Evolutionary conservation across 2,797 vertebrate genomes (phyloP).

Genomic region (Ctenosaura bakeri): DNA sequence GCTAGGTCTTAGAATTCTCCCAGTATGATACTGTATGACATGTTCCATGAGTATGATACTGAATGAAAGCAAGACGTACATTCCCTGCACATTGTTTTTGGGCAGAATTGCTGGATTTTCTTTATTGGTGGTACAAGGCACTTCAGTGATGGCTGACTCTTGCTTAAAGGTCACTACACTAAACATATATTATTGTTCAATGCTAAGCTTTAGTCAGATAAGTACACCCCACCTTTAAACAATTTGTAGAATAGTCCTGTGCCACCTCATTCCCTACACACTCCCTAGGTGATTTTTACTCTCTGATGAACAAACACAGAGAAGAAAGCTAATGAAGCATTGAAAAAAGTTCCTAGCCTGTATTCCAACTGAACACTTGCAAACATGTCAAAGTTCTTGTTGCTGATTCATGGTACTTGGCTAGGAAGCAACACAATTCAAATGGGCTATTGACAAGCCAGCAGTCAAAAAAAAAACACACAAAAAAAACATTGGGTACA

Average conservation of each 20-base stretch:
- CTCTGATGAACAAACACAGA: background rate
- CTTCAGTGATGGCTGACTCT: too few species aligned
- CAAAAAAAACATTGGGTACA: conserved; percentile 12
- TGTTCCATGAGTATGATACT: background rate
- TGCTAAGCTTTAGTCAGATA: background rate
- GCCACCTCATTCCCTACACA: background rate
- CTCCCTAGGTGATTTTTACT: too few species aligned
- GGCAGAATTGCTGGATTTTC: too few species aligned
- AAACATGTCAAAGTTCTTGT: background rate
- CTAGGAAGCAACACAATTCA: background rate
- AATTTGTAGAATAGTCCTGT: background rate
- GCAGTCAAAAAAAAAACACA: too few species aligned
- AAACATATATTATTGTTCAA: background rate
- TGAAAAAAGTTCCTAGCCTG: background rate
- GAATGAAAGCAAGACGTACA: background rate
- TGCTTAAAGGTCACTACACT: background rate
- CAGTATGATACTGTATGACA: background rate
- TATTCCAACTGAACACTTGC: background rate
- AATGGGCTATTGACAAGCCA: background rate
- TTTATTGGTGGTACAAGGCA: too few species aligned
- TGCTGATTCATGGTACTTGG: background rate
- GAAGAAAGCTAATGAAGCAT: background rate
- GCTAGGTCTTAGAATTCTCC: too few species aligned
- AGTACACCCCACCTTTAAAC: background rate
- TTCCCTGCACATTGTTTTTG: too few species aligned